Percentiles rank a stretch among this genome's conserved stretches.
phyloP scores from a whole-genome alignment of 2,113 vertebrate species.

The Catharus minimus region DNA sequence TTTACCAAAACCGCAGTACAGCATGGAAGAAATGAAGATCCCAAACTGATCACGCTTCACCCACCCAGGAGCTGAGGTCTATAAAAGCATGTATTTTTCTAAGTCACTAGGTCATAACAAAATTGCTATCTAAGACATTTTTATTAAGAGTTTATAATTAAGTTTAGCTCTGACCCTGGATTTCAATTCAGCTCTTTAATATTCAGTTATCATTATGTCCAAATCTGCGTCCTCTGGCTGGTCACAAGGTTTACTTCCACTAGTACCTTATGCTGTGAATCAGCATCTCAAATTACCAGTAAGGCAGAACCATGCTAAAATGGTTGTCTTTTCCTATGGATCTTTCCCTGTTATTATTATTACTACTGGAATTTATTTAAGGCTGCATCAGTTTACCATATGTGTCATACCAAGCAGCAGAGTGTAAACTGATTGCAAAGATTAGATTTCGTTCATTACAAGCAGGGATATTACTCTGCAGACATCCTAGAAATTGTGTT shows the following conservation, averaged over 20 bases:
- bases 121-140: neutral
- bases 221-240: neutral
- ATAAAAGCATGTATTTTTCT: neutral
- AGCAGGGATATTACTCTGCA: conserved; percentile 7
- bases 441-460: neutral
- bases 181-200: neutral
- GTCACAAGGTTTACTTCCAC: neutral
- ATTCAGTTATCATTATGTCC: neutral
- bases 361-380: neutral
- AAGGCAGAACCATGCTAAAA: neutral
- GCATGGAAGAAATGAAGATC: neutral
- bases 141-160: neutral
- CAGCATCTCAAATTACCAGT: neutral
- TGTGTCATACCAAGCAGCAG: neutral
- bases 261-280: neutral
- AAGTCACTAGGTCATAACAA: neutral
- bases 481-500: conserved; percentile 7
- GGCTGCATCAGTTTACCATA: conserved; percentile 15
- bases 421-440: conserved; percentile 4
- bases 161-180: neutral
- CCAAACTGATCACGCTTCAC: neutral
- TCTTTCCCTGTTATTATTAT: neutral
- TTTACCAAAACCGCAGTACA: neutral
- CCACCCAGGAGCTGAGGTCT: neutral
- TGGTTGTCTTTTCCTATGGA: neutral